Percentiles rank a stretch among this genome's conserved stretches.
These are phyloP conservation scores for Bothrops jararaca DNA, from an alignment of 2,113 vertebrate genomes.

Conservation along the genomic window DNA sequence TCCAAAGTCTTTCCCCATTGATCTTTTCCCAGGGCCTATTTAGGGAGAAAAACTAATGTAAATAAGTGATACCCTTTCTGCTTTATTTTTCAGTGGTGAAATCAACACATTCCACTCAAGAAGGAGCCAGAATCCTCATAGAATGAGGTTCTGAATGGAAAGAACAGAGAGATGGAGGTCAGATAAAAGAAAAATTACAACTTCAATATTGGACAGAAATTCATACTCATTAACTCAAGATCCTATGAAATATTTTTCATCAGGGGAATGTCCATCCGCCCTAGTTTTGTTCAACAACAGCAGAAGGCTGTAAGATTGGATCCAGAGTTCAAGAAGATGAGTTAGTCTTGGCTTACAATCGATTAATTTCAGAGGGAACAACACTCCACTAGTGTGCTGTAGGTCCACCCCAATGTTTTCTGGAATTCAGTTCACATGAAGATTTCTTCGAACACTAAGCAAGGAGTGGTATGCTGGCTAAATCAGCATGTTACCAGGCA, in stretches of 20 bases:
- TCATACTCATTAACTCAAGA: not conserved
- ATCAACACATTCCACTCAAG: not conserved
- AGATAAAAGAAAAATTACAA: not conserved
- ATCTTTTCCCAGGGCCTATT: not conserved
- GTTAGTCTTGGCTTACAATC: not conserved
- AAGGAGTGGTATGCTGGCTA: not conserved
- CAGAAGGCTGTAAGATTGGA: not conserved
- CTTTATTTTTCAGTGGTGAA: not conserved
- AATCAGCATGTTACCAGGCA: conserved; percentile 6
- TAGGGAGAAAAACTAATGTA: not conserved
- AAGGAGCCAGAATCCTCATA: not conserved
- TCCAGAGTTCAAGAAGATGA: not conserved
- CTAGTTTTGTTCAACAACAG: not conserved
- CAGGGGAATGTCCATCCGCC: not conserved
- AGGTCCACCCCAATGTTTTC: not conserved
- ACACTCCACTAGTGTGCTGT: not conserved
- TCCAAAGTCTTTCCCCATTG: not conserved
- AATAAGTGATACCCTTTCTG: not conserved
- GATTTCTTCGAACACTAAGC: not conserved
- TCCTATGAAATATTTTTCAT: not conserved
- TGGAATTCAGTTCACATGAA: not conserved
- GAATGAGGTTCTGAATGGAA: not conserved
- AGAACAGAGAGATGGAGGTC: not conserved
- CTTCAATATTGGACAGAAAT: not conserved
- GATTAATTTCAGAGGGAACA: not conserved